Evolutionary conservation across 1,140 invertebrate species (phyloP), one percentile per base, ranked within the genome.

Genomic region (Lasaia peninsularis): DNA sequence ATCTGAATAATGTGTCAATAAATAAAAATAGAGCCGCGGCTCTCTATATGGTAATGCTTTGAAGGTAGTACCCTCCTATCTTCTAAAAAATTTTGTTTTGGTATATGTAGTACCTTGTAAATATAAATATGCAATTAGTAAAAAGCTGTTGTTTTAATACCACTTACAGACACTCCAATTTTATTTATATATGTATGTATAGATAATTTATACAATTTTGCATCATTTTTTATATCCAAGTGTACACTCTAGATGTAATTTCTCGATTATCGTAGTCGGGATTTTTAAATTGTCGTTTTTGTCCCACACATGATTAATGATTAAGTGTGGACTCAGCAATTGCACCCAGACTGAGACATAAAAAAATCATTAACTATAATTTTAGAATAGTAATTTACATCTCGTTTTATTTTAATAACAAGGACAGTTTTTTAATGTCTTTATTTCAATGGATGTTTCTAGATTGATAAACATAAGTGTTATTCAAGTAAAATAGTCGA

Each of bases 331-430:
- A 18, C 40, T 44, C 18, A 44, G 40, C 40, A 44, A 44, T 48
- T 48, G 18, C 18, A 48, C n/a, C 40, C 40, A 48, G 40, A 20
- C 40, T 4, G 16, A 20, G 40, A 11, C 20, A 20, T 48, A 48
- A 48, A 48, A 48, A 48, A 48, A 48, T 48, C 40, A 48, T 48
- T 48, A 48, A 20, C 40, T 48, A 48, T 48, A 48, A 48, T 48
- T 48, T 48, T 48, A 48, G 40, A 16, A 48, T 21, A 21, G 40
- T 21, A 48, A 48, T 48, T 48, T 48, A 48, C 11, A 48, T 48
- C 40, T 21, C 20, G 18, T 21, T 20, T 48, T 48, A 48, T 48
- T 48, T 48, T 48, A 20, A 21, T n/a, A n/a, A 20, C 40, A 11
- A 4, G 3, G 9, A 7, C 10, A 48, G 5, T 48, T 48, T 48